Conservation (phyloP, 2,797 vertebrate genomes). For the Octomys mimax region DNA sequence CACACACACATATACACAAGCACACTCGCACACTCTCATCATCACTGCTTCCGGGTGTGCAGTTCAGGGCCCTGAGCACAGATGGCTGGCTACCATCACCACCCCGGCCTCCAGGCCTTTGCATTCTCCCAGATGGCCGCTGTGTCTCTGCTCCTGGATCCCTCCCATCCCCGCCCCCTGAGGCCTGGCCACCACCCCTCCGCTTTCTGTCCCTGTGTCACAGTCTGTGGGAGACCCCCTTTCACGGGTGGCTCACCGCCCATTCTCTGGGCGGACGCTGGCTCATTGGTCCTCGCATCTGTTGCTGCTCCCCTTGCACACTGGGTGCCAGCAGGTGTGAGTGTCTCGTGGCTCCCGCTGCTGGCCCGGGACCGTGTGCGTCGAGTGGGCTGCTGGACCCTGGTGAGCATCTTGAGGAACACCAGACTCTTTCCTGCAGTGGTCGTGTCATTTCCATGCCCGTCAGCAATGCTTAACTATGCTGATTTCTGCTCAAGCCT, state of each 20-base stretch:
- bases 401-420: not conserved
- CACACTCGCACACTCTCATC: not conserved
- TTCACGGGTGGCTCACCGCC: not conserved
- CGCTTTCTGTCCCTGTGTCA: not conserved
- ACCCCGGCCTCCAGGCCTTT: not conserved
- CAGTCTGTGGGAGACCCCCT: not conserved
- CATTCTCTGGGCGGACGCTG: fast-evolving
- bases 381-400: fast-evolving
- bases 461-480: fast-evolving
- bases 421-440: fast-evolving
- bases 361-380: fast-evolving
- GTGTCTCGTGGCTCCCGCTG: not conserved
- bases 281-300: too few relatives aligned
- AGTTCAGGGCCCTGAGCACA: too few relatives aligned
- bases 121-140: too few relatives aligned
- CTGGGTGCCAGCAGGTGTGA: fast-evolving
- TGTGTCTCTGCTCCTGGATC: not conserved
- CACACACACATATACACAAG: too few relatives aligned
- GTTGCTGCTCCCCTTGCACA: fast-evolving
- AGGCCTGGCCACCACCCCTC: too few relatives aligned
- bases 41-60: not conserved
- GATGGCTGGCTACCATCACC: fast-evolving
- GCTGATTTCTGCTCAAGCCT: not conserved
- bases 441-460: fast-evolving
- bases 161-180: fast-evolving